Conservation (phyloP, 2,113 vertebrate species). For the Cromileptes altivelis region DNA sequence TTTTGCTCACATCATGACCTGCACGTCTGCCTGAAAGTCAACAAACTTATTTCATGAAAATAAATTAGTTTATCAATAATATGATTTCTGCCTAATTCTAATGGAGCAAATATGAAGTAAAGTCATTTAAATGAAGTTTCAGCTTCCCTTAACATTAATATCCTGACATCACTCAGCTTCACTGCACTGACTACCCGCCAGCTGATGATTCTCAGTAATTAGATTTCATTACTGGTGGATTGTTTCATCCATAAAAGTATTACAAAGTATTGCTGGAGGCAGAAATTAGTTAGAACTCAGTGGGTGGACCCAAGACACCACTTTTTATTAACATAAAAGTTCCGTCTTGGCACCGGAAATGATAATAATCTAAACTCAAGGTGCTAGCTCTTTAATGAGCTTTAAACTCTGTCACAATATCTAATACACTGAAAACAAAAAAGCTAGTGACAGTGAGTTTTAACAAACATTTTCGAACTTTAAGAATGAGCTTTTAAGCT, state of each 20-base stretch:
- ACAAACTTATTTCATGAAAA: not conserved
- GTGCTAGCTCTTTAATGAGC: not conserved
- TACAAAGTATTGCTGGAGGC: not conserved
- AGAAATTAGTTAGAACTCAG: not conserved
- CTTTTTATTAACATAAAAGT: not conserved
- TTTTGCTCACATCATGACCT: not conserved
- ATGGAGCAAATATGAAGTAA: not conserved
- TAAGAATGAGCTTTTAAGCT: no score
- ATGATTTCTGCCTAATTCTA: not conserved
- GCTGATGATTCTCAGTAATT: not conserved
- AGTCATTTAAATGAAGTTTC: not conserved
- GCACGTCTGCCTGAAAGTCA: not conserved
- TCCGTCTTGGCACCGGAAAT: not conserved
- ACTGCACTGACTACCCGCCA: not conserved
- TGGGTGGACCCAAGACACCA: not conserved
- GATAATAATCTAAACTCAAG: not conserved
- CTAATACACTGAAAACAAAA: not conserved
- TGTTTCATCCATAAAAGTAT: not conserved
- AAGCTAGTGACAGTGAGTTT: not conserved
- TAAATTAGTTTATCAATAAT: not conserved
- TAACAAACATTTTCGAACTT: not conserved
- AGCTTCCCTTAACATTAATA: not conserved
- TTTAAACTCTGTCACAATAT: not conserved
- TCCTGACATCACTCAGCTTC: not conserved
- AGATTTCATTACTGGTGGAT: not conserved